Evolutionary conservation across 2,797 vertebrate genomes (phyloP), one percentile per base, ranked within the genome.

Genomic region (Typhlichthys eigenmanni): DNA sequence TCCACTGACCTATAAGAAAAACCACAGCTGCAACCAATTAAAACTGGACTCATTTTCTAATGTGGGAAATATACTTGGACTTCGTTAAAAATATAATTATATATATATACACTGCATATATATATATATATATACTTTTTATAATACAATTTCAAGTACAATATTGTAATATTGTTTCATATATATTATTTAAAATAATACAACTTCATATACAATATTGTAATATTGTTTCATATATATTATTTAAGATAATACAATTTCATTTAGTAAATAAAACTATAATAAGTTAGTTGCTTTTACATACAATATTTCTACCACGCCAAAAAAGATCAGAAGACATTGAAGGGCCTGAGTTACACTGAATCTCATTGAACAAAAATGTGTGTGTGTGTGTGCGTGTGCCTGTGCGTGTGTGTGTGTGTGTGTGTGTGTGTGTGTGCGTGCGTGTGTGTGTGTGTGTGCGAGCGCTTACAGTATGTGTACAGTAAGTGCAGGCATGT

Each of bases 261-360:
- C 19, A 11, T 24, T 24, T 24, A 24, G 24, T 24, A 24, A 24
- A 24, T 24, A 24, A 24, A 24, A 24, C 24, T 24, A 24, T 24
- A 24, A 24, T 24, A 24, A 24, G 24, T 24, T 24, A 24, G 2
- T 7, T 53, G 55, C 47, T 71, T 68, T 71, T 63, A 46, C 53
- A 48, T 62, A n/a, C 73, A 62, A 66, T 75, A 5, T 19, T 24
- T 24, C 74, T 55, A 62, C 69, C 67, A 46, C 19, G 11, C 11
- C 13, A 63, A 65, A 9, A 62, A 38, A 66, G 52, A 13, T 16
- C 50, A 17, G 45, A 46, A 73, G 58, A 77, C 76, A 72, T 55
- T 71, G 29, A 34, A 6, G 9, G 62, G 55, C 63, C 49, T 69
- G 60, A 72, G 38, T 46, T 24, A 3, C 24, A 24, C 24, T 24